Conservation (phyloP, 1,140 invertebrate genomes). For the Harlomillsia oculata region DNA sequence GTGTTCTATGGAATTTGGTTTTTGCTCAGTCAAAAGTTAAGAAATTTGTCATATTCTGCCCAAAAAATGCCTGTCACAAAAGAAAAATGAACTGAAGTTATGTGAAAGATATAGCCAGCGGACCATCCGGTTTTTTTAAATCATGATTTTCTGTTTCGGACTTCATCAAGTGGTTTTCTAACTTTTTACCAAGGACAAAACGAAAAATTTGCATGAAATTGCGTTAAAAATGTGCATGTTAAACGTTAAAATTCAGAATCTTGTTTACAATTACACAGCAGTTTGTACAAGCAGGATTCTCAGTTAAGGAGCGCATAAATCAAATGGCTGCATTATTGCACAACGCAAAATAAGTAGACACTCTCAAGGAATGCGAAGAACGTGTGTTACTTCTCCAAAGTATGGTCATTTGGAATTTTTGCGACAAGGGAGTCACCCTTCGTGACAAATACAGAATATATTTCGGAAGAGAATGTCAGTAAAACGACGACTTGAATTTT, state of each 20-base stretch:
- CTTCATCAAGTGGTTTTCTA: not conserved
- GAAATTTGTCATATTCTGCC: constrained; percentile 15
- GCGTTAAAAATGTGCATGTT: not conserved
- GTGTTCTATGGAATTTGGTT: constrained; percentile 12
- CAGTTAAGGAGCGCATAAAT: too few species aligned
- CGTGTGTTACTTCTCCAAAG: too few species aligned
- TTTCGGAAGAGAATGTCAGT: too few species aligned
- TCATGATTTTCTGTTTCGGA: not conserved
- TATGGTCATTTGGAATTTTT: too few species aligned
- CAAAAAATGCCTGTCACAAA: constrained; percentile 13
- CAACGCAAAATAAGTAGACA: too few species aligned
- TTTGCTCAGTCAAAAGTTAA: constrained; percentile 18
- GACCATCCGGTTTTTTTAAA: not conserved
- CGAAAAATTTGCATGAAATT: not conserved
- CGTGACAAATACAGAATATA: too few species aligned
- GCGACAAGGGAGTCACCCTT: too few species aligned
- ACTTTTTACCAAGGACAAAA: not conserved
- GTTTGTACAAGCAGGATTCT: too few species aligned
- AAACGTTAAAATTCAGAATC: not conserved
- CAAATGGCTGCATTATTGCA: too few species aligned
- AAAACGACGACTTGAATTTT: too few species aligned
- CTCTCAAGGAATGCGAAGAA: too few species aligned
- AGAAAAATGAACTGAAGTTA: constrained; percentile 16
- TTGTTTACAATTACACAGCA: not conserved
- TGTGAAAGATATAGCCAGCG: constrained; percentile 7